Conservation (phyloP, 2,888 invertebrate species). For the Lasioglossum morio region DNA sequence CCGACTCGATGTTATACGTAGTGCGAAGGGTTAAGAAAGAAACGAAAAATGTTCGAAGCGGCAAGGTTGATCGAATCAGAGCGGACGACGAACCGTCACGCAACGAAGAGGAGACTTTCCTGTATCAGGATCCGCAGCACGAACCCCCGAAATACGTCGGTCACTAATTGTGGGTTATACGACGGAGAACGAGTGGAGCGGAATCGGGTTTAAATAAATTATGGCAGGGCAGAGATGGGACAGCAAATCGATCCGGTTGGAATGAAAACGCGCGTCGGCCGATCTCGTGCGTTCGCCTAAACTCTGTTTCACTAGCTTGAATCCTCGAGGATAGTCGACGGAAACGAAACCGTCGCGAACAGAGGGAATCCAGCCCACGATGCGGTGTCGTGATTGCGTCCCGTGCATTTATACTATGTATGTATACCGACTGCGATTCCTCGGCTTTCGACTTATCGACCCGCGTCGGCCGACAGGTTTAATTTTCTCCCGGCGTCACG, state of each 20-base stretch:
- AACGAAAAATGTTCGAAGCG: background rate
- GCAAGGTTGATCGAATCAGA: background rate
- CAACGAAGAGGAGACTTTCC: background rate
- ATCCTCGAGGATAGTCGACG: background rate
- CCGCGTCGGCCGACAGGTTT: slow-evolving; percentile 30
- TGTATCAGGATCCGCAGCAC: slow-evolving; percentile 3
- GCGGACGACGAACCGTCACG: background rate
- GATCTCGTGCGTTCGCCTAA: slow-evolving; percentile 25
- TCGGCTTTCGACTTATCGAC: slow-evolving; percentile 51
- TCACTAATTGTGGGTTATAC: slow-evolving; percentile 39
- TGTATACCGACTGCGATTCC: background rate
- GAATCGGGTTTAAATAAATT: slow-evolving; percentile 30
- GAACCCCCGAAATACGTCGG: background rate
- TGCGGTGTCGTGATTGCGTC: slow-evolving; percentile 37
- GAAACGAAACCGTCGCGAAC: slow-evolving; percentile 4
- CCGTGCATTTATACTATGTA: slow-evolving; percentile 18
- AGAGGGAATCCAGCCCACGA: slow-evolving; percentile 13
- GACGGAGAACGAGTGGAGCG: background rate
- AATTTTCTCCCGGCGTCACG: slow-evolving; percentile 45
- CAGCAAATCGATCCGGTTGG: slow-evolving; percentile 38
- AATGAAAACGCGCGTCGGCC: slow-evolving; percentile 8
- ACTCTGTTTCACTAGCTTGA: background rate
- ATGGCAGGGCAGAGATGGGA: slow-evolving; percentile 23
- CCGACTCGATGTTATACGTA: background rate
- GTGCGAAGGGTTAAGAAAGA: background rate